Conservation (phyloP, 2,797 vertebrate species). For the Premnoplex brunnescens region DNA sequence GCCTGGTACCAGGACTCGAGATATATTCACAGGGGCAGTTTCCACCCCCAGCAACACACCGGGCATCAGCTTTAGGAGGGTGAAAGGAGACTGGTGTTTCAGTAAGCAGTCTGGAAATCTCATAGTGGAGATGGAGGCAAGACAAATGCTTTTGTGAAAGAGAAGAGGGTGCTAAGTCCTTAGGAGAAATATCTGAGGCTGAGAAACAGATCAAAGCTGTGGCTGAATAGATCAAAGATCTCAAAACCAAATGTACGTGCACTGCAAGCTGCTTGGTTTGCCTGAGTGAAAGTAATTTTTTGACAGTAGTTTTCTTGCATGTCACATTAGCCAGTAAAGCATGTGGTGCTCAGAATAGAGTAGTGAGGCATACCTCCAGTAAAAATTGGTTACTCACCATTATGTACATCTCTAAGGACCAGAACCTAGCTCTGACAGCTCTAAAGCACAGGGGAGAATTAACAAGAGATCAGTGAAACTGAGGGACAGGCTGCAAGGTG, state of each 20-base stretch:
- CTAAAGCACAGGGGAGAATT: background rate
- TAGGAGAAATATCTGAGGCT: conserved; percentile 1
- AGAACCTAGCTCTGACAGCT: background rate
- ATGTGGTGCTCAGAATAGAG: background rate
- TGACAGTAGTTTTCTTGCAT: background rate
- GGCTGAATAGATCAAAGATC: conserved; percentile 38
- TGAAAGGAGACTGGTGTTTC: background rate
- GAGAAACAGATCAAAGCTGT: conserved; percentile 49
- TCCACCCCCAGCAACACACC: accelerated
- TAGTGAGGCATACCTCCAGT: background rate
- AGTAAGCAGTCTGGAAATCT: background rate
- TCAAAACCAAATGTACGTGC: background rate
- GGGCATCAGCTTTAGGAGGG: background rate
- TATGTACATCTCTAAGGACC: background rate
- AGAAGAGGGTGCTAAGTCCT: background rate
- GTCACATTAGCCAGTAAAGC: background rate
- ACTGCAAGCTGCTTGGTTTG: background rate
- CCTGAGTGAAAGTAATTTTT: background rate
- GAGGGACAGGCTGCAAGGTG: background rate
- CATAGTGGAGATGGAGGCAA: background rate
- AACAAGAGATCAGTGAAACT: background rate
- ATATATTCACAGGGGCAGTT: background rate
- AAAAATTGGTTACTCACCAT: background rate
- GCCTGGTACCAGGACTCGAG: background rate
- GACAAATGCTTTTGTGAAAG: background rate